Evolutionary conservation across 2,797 vertebrate genomes (phyloP).

Genomic region (Pantherophis alleghaniensis): DNA sequence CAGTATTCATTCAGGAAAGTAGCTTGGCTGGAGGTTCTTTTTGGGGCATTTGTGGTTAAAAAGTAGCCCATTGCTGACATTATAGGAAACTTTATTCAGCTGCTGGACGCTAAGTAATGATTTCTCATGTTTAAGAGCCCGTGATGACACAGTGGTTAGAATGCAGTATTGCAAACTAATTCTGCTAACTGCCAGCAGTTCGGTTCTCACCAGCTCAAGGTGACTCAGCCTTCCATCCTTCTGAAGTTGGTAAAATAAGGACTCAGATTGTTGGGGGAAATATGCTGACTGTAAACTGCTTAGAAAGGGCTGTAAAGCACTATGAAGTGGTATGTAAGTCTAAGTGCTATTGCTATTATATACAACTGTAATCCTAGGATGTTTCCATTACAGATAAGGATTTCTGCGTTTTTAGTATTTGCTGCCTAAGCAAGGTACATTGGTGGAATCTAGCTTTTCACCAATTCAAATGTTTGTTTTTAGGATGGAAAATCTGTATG

Average conservation of each 20-base stretch:
- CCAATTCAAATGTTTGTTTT: neutral
- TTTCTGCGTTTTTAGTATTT: neutral
- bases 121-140: neutral
- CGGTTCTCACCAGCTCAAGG: too few relatives aligned
- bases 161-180: too few relatives aligned
- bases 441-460: neutral
- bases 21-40: neutral
- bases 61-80: neutral
- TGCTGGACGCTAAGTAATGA: neutral
- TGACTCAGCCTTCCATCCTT: too few relatives aligned
- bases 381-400: neutral
- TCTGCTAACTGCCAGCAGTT: too few relatives aligned
- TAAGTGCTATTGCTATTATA: neutral
- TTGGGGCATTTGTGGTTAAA: neutral
- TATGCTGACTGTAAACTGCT: too few relatives aligned
- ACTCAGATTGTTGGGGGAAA: too few relatives aligned
- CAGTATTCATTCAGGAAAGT: neutral
- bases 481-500: neutral
- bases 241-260: too few relatives aligned
- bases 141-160: too few relatives aligned
- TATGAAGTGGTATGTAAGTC: too few relatives aligned
- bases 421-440: neutral
- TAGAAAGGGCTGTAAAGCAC: too few relatives aligned
- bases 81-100: neutral
- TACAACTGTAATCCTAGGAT: neutral